Evolutionary conservation across 2,797 vertebrate genomes (phyloP).

Genomic region (Meda fulgida): DNA sequence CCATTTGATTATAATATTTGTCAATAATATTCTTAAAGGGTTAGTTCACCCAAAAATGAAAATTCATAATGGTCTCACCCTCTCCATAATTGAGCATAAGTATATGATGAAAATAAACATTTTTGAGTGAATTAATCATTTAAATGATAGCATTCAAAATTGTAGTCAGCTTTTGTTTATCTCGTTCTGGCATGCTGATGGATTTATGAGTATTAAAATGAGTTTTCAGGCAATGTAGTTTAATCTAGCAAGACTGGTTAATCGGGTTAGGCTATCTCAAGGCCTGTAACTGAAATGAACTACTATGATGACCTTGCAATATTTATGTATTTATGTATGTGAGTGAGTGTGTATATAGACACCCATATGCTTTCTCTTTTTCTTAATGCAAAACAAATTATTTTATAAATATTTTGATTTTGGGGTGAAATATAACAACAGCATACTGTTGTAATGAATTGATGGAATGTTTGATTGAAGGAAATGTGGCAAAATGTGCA

Average conservation of each 20-base stretch:
- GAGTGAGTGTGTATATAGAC: too few relatives aligned
- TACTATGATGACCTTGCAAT: slow-evolving; percentile 12
- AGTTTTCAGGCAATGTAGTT: slow-evolving; percentile 24
- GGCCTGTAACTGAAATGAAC: slow-evolving; percentile 5
- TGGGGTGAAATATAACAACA: neutral
- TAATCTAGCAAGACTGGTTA: neutral
- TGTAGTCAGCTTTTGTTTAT: slow-evolving; percentile 55
- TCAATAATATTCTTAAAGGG: neutral
- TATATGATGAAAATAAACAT: neutral
- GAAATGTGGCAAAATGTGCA: neutral
- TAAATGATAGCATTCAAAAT: neutral
- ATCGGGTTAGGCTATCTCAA: slow-evolving; percentile 22
- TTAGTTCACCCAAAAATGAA: neutral
- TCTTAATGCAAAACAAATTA: neutral
- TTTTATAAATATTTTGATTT: neutral
- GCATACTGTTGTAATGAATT: neutral
- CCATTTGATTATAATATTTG: too few relatives aligned
- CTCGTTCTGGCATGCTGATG: slow-evolving; percentile 51
- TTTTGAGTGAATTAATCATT: neutral
- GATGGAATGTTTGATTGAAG: neutral
- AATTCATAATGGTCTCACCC: neutral
- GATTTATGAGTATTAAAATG: slow-evolving; percentile 74
- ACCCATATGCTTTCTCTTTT: neutral
- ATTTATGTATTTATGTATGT: neutral
- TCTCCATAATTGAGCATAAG: too few relatives aligned